phyloP scores from a whole-genome alignment of 1,140 invertebrate genomes.

The Chlorops oryzae region DNA sequence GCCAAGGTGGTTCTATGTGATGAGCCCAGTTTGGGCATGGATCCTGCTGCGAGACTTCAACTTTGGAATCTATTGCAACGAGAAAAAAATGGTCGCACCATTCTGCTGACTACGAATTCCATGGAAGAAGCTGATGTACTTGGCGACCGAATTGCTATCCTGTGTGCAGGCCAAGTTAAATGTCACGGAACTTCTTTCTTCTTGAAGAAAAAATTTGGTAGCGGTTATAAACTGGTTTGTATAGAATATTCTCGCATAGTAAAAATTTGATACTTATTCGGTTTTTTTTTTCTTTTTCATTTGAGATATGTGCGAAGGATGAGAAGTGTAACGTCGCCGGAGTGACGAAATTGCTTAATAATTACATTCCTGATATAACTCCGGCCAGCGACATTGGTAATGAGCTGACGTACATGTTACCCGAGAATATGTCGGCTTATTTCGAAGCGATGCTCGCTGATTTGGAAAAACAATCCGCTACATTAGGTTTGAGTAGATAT shows the following conservation, averaged over 20 bases:
- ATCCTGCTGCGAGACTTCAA: conserved; percentile 77
- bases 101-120: conserved; percentile 88
- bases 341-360: conserved; percentile 53
- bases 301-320: conserved; percentile 13
- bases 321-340: conserved; percentile 51
- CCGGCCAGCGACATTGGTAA: conserved; percentile 22
- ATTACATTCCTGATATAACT: conserved; percentile 54
- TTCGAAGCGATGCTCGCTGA: conserved; percentile 62
- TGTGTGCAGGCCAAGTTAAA: conserved; percentile 68
- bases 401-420: conserved; percentile 56
- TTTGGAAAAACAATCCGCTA: conserved; percentile 59
- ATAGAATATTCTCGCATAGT: no score
- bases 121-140: conserved; percentile 95
- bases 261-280: no score
- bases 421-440: conserved; percentile 49
- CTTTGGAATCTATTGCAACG: conserved; percentile 77
- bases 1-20: conserved; percentile 68
- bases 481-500: conserved; percentile 60
- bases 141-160: conserved; percentile 84
- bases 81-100: conserved; percentile 56
- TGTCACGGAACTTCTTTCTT: conserved; percentile 71
- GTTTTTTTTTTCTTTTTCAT: no score
- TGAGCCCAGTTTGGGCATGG: conserved; percentile 89
- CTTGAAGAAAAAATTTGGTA: conserved; percentile 70
- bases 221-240: conserved; percentile 56